Base-by-base conservation (phyloP, 1,140 invertebrate species). In the Drosophila equinoxialis region DNA sequence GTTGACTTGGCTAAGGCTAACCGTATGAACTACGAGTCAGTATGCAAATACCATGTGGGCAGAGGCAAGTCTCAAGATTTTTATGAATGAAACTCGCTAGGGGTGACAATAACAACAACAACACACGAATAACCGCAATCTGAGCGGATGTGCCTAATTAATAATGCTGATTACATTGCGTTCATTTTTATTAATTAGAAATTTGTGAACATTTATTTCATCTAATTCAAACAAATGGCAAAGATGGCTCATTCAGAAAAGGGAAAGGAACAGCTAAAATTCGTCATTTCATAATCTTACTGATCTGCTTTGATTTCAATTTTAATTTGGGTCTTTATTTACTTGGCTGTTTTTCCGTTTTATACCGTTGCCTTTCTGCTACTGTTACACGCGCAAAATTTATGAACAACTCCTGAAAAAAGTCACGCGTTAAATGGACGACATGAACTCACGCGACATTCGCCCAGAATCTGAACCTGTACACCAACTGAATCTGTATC, bases 381-480 rank as follows among this genome's bases (percentile, higher is more conserved):
- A 86, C 83, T 86, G 83, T 86, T 87, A 89, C 87, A 86, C 83
- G 83, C 83, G 84, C 79, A 62, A 80, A 87, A 87, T 87, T 87
- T 87, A 87, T 87, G 80, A 87, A 89, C 84, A 87, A 87, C 84
- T 87, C 77, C 80, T 65, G 74, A 89, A 77, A 85, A 74, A 72
- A 89, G 80, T 84, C 77, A 83, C 84, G 84, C 84, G 74, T 89
- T 89, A 84, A 87, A 87, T 87, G 79, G 83, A 87, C 83, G 83
- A 89, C 84, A 89, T 74, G 72, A 89, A 78, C 79, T 87, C 83
- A 87, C 83, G 83, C 83, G 84, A 87, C 83, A 89, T 63, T 71
- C 41, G 57, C 57, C 45, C 41, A 51, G 45, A 20, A 55, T 6
- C 20, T 51, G 41, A 66, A 39, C 37, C 37, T 39, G 37, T 13